Base-by-base conservation (phyloP, 1,140 invertebrate genomes). In the Cecropterus lyciades region DNA sequence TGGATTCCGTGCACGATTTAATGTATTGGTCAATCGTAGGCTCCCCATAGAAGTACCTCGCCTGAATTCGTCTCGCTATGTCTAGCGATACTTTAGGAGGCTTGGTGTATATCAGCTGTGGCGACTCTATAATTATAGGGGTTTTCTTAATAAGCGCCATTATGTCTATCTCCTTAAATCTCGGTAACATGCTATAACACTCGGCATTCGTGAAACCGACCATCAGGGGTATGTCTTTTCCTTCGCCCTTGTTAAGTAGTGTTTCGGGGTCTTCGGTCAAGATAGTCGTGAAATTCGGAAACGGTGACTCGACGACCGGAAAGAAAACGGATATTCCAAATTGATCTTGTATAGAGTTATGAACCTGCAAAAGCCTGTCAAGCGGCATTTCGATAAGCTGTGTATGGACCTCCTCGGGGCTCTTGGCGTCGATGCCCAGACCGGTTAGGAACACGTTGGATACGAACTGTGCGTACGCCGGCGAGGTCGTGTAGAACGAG, bases 241-340 rank as follows among this genome's bases (percentile, higher is more conserved):
- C 85, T 11, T 68, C 67, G 7, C 84, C 87, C 17, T 74, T 72
- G 0, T 64, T 15, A n/a, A 89, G 15, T 11, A 88, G 33, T 0
- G 70, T 33, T 27, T 85, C 82, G 1, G 89, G 86, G n/a, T 91
- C 85, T 3, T 82, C 75, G n/a, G 80, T 77, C 17, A 91, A 57
- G 4, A 91, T 70, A 11, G 71, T 73, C 0, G 67, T 82, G 0
- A 90, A 75, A 13, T 82, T 83, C 4, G 79, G 73, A 20, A 72
- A 59, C 2, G 73, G 20, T 0, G 75, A 65, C 63, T 91, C 89
- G 0, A 90, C 80, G 0, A 85, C 84, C 0, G 89, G 89, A 1
- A 67, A 37, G 59, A 91, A 90, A 0, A 73, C 77, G 2, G 66
- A 65, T 3, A 88, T 5, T 0, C 89, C 89, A 7, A 81, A 64